Base-by-base conservation (phyloP, 2,797 vertebrate species). In the Diglossa cyanea region DNA sequence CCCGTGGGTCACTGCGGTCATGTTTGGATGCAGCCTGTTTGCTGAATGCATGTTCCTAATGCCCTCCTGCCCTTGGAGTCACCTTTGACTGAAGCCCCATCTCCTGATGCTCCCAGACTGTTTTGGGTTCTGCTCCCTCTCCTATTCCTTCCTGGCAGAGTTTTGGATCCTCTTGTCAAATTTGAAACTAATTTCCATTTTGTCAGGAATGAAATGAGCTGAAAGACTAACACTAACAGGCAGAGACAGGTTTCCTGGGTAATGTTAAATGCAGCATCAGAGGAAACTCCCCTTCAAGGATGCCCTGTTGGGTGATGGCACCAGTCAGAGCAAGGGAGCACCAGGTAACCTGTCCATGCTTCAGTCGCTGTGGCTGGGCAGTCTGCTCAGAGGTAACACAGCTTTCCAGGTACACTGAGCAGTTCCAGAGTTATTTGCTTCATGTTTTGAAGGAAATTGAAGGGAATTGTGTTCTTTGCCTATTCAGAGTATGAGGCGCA, bases 121-220 rank as follows among this genome's bases (percentile, higher is more conserved):
- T 45, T 74, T 68, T 57, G 42, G 65, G 94, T 88, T 89, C 85
- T 74, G 90, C 86, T 88, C 81, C 53, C 88, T 97, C 94, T 95
- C 78, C 88, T 96, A 86, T 86, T 88, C 86, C 70, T 84, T 95
- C 97, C 85, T 55, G 68, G 89, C 63, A 61, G 77, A 72, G 45
- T 85, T 83, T 94, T 65, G 92, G 77, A 68, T 92, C 62, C 40
- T 90, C 72, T 33, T 39, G 37, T 39, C 20, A 6, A 94, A 95
- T 78, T 80, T 84, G 83, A 95, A 84, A 89, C 37, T 33, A 18
- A 93, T 83, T 95, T 91, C 53, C 55, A 23, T 86, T 94, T 91
- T 81, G 85, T 66, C 50, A 74, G 93, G 77, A 90, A 67, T 24
- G 33, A 91, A 87, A 62, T 17, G 47, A 86, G 63, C 31, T 2